Percentiles rank a stretch among this genome's conserved stretches.
Conservation (phyloP, 2,797 vertebrate genomes). For the Lutjanus argentimaculatus region DNA sequence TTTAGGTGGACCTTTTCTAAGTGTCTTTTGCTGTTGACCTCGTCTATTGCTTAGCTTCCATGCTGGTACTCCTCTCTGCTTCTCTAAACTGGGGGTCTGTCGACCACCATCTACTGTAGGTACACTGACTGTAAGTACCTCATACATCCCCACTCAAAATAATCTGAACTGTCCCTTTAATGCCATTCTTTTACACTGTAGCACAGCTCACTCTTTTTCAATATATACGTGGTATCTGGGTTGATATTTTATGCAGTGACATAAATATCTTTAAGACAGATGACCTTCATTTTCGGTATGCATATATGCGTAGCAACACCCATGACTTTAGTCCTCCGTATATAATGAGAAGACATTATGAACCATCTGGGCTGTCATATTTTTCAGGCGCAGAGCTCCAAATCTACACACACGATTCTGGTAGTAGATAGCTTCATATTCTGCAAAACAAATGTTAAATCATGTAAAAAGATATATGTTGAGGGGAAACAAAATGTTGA, state of each 20-base stretch:
- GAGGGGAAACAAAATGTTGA: neutral
- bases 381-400: neutral
- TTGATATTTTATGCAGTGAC: constrained; percentile 21
- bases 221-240: neutral
- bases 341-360: neutral
- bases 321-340: neutral
- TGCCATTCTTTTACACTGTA: neutral
- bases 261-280: constrained; percentile 31
- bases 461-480: constrained; percentile 6
- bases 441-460: constrained; percentile 5
- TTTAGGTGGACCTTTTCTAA: too few species aligned
- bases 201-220: neutral
- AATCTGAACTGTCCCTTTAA: neutral
- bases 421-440: neutral
- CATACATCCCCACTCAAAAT: too few species aligned
- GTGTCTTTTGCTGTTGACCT: too few species aligned
- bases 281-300: constrained; percentile 11
- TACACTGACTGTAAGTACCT: too few species aligned
- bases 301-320: constrained; percentile 9
- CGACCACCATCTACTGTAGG: too few species aligned
- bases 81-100: too few species aligned
- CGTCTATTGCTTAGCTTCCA: too few species aligned
- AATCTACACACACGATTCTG: neutral
- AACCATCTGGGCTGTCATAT: neutral
- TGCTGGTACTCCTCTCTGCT: too few species aligned